Conservation (phyloP, 2,888 invertebrate genomes). For the Oxytorus armatus region DNA sequence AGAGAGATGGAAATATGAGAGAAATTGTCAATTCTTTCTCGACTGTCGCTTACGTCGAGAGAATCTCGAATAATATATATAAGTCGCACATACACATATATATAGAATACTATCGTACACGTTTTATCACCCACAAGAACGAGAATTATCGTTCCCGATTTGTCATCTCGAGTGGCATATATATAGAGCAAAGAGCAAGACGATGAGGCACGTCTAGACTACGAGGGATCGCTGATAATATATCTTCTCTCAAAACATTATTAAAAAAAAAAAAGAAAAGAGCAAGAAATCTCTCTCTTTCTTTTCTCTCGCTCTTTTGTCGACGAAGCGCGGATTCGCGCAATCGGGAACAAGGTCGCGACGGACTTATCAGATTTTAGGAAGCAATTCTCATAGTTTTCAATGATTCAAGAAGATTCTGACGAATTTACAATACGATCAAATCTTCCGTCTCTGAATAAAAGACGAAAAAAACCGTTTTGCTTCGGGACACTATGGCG, state of each 20-base stretch:
- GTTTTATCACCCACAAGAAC: conserved; percentile 29
- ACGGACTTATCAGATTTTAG: conserved; percentile 52
- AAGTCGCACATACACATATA: conserved; percentile 14
- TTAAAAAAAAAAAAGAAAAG: conserved; percentile 25
- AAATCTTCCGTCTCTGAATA: not conserved
- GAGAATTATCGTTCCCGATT: conserved; percentile 21
- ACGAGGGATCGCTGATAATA: conserved; percentile 63
- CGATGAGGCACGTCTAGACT: conserved; percentile 59
- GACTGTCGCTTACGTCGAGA: too few species aligned
- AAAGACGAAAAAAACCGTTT: conserved; percentile 27
- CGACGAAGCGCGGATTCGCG: conserved; percentile 64
- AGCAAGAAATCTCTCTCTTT: not conserved
- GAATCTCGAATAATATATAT: too few species aligned
- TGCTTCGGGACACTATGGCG: conserved; percentile 23
- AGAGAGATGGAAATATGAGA: conserved; percentile 26
- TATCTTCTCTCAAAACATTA: conserved; percentile 40
- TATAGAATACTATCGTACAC: too few species aligned
- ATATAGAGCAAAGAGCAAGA: conserved; percentile 39
- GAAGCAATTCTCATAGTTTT: conserved; percentile 35
- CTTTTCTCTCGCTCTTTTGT: conserved; percentile 74
- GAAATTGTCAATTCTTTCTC: too few species aligned
- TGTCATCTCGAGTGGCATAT: conserved; percentile 59
- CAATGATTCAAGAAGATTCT: not conserved
- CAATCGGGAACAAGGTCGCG: conserved; percentile 57
- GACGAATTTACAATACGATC: not conserved